Base-by-base conservation (phyloP, 1,140 invertebrate genomes). In the Hyphantria cunea region DNA sequence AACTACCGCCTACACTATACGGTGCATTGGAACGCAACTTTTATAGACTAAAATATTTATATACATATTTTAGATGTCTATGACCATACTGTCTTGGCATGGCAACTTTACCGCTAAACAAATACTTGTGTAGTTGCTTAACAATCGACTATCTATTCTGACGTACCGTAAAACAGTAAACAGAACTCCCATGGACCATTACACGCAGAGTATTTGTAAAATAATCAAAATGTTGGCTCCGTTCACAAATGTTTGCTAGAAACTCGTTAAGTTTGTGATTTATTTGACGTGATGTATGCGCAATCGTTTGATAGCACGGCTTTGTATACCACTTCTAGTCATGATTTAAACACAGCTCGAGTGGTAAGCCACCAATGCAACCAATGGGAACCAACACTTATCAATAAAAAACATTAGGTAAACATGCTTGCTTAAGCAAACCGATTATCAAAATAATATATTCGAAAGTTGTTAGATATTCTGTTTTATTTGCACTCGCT, bases 201-300 rank as follows among this genome's bases (percentile, higher is more conserved):
- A 86, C 79, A 59, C 64, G 61, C 73, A 37, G 66, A 86, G 80
- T 89, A 82, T 86, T 87, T 85, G 83, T 82, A 78, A 84, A 85
- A 87, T 85, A 86, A 74, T 72, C 76, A 80, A 82, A 69, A 83
- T 74, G 69, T 70, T 70, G 65, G 73, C 70, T 72, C 67, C 66
- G 70, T 65, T 70, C 71, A 76, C 81, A 83, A 78, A 82, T 87
- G 80, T 86, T 86, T 86, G 82, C 82, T 66, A 68, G 72, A 73
- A 78, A 72, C 76, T 84, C 78, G 78, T 89, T 86, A 82, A 80
- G 69, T 78, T 66, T 73, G 70, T 82, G 77, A 85, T 85, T 82
- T 86, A 85, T 84, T 84, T 82, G 81, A 81, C 74, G 73, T 82
- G 75, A 80, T 75, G 70, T 76, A 74, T 76, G 74, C 60, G 78